A percentile compares a stretch with the other conserved stretches of the same genome.
These are phyloP conservation scores for Hermetia illucens DNA, from an alignment of 1,140 invertebrate species.

Conservation along the genomic window DNA sequence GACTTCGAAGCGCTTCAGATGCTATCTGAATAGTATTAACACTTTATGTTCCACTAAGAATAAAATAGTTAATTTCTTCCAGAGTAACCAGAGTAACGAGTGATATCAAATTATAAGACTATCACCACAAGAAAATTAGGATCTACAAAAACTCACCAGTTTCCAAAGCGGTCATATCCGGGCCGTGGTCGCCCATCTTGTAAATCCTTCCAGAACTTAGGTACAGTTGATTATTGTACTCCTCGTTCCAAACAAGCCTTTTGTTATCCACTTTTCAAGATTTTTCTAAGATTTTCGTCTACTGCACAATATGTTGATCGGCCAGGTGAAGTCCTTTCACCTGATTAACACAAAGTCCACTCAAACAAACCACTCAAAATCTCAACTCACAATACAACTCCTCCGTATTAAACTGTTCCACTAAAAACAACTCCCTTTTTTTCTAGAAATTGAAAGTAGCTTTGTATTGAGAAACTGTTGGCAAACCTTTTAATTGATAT, in stretches of 20 bases:
- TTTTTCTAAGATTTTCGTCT: not conserved
- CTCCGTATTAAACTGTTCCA: not conserved
- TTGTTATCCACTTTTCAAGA: conserved; percentile 4
- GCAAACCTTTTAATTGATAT: too few species aligned
- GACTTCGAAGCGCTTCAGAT: too few species aligned
- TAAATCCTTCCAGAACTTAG: conserved; percentile 5
- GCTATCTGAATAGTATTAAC: too few species aligned
- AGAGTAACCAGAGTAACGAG: too few species aligned
- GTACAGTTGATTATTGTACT: conserved; percentile 4
- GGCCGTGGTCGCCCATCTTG: conserved; percentile 5
- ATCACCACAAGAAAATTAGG: too few species aligned
- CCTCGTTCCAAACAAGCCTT: not conserved
- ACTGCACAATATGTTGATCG: too few species aligned
- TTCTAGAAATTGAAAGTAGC: not conserved
- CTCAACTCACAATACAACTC: not conserved
- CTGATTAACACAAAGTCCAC: not conserved
- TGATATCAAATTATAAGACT: too few species aligned
- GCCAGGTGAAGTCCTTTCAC: too few species aligned
- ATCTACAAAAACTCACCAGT: too few species aligned
- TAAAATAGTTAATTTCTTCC: too few species aligned
- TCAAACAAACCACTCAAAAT: not conserved
- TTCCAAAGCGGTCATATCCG: not conserved
- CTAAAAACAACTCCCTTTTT: not conserved
- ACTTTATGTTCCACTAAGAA: too few species aligned
- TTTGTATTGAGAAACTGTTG: not conserved